phyloP scores from a whole-genome alignment of 2,113 vertebrate genomes.

The Larimichthys polyactis region DNA sequence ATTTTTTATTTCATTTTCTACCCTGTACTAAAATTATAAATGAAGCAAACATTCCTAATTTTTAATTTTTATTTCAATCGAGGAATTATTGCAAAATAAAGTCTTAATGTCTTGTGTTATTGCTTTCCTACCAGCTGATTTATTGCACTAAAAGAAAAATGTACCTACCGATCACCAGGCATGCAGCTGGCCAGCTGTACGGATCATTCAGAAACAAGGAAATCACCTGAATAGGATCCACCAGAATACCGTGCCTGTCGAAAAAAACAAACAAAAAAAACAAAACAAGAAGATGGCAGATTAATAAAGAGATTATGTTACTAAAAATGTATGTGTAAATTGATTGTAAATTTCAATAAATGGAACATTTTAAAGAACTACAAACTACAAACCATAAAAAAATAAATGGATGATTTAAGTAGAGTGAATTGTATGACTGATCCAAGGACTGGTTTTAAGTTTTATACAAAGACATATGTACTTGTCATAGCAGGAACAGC shows the following conservation, averaged over 20 bases:
- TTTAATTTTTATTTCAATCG: neutral
- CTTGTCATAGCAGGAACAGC: neutral
- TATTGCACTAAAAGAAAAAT: neutral
- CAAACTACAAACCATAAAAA: neutral
- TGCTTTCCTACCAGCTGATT: neutral
- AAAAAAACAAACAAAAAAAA: constrained; percentile 1
- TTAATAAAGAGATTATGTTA: neutral
- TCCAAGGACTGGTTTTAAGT: neutral
- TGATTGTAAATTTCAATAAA: neutral
- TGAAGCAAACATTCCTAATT: neutral
- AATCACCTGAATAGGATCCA: constrained; percentile 92
- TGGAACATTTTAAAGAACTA: neutral
- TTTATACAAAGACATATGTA: neutral
- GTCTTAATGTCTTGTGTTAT: neutral
- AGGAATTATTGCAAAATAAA: neutral
- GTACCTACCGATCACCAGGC: constrained; percentile 89
- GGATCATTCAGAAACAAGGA: constrained; percentile 92
- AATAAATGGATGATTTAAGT: neutral
- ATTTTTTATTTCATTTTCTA: neutral
- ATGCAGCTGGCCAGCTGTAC: constrained; percentile 91
- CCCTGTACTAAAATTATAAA: neutral
- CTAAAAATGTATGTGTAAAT: too few species aligned
- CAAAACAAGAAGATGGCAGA: neutral
- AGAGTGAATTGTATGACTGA: neutral
- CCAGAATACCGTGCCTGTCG: constrained; percentile 89